phyloP scores from a whole-genome alignment of 2,888 invertebrate species.

The Phania funesta region DNA sequence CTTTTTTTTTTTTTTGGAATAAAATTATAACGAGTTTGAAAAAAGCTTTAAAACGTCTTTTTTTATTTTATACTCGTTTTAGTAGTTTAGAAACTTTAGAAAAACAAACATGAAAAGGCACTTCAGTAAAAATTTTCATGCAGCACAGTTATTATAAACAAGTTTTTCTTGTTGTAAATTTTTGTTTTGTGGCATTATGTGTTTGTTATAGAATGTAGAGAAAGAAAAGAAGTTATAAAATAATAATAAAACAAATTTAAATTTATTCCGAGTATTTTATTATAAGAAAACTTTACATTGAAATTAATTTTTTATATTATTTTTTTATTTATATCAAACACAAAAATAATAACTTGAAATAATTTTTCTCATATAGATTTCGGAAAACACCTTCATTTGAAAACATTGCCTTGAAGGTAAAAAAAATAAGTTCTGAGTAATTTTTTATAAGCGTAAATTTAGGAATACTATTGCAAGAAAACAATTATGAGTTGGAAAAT shows the following conservation, averaged over 20 bases:
- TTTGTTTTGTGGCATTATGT: constrained; percentile 13
- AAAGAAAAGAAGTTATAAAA: constrained; percentile 5
- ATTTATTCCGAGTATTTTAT: too few relatives aligned
- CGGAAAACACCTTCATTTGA: too few relatives aligned
- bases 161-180: constrained; percentile 30
- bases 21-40: constrained; percentile 8
- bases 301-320: too few relatives aligned
- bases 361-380: too few relatives aligned
- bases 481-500: too few relatives aligned
- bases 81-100: constrained; percentile 52
- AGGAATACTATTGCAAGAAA: too few relatives aligned
- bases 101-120: constrained; percentile 66
- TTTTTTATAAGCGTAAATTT: too few relatives aligned
- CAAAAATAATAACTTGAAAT: too few relatives aligned
- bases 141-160: constrained; percentile 54
- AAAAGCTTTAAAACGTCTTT: constrained; percentile 22
- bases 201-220: constrained; percentile 12
- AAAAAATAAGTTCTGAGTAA: too few relatives aligned
- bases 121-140: constrained; percentile 52
- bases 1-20: not conserved
- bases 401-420: too few relatives aligned
- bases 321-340: too few relatives aligned
- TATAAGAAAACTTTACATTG: too few relatives aligned
- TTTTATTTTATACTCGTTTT: constrained; percentile 18
- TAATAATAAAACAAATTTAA: not conserved